Conservation (phyloP, 2,888 invertebrate species). For the Noctua fimbriata region DNA sequence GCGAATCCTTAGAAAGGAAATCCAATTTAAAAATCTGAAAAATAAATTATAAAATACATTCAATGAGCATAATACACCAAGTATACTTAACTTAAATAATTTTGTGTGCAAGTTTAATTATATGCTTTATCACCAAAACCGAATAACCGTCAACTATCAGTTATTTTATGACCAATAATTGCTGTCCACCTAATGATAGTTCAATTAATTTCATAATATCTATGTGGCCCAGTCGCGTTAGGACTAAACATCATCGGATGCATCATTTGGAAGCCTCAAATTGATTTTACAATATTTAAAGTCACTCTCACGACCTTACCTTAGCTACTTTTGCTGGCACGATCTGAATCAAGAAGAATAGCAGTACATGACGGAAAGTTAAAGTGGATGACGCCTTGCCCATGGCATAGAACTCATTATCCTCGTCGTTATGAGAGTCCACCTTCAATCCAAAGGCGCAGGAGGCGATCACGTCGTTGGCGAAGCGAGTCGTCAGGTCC, state of each 20-base stretch:
- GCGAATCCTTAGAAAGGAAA: slow-evolving; percentile 65
- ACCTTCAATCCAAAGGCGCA: slow-evolving; percentile 89
- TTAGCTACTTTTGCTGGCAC: slow-evolving; percentile 67
- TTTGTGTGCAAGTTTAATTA: too few relatives aligned
- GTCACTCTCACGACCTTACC: slow-evolving; percentile 50
- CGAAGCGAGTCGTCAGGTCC: slow-evolving; percentile 83
- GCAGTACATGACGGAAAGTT: slow-evolving; percentile 63
- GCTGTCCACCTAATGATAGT: too few relatives aligned
- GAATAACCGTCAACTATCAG: too few relatives aligned
- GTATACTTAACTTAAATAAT: background rate
- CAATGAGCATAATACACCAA: background rate
- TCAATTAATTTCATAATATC: too few relatives aligned
- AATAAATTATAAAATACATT: background rate
- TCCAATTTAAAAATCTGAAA: slow-evolving; percentile 70
- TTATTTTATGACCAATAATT: slow-evolving; percentile 1
- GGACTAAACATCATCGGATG: too few relatives aligned
- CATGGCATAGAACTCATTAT: slow-evolving; percentile 89
- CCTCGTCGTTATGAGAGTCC: slow-evolving; percentile 87
- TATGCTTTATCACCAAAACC: too few relatives aligned
- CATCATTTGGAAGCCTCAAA: too few relatives aligned
- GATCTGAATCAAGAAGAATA: slow-evolving; percentile 60
- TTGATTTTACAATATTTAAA: too few relatives aligned
- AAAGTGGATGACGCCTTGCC: slow-evolving; percentile 84
- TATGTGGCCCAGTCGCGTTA: too few relatives aligned
- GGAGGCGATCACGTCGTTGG: slow-evolving; percentile 89